Percentiles rank a stretch among this genome's conserved stretches.
Conservation (phyloP, 2,797 vertebrate genomes). For the Typhlichthys subterraneus region DNA sequence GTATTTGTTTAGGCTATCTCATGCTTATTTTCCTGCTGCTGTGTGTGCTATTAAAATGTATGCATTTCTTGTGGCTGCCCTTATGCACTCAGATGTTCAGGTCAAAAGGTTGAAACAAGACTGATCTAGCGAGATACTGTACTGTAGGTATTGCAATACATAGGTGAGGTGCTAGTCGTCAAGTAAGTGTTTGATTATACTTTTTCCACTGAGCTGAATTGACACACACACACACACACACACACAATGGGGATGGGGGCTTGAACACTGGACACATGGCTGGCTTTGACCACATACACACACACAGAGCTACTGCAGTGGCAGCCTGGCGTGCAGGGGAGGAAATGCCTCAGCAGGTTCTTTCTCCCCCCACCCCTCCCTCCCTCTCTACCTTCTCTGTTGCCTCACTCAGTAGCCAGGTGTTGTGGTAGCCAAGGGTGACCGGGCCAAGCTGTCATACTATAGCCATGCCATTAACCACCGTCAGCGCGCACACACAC, state of each 20-base stretch:
- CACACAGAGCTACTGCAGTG: constrained; percentile 13
- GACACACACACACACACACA: constrained; percentile 24
- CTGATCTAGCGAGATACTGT: too few species aligned
- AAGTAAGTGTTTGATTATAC: background rate
- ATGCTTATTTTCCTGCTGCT: background rate
- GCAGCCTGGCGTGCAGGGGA: constrained; percentile 34
- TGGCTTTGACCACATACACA: constrained; percentile 2
- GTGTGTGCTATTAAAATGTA: too few species aligned
- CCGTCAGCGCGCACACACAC: constrained; percentile 54
- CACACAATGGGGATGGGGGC: constrained; percentile 3
- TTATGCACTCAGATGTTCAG: too few species aligned
- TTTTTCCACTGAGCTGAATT: background rate
- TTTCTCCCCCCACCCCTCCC: background rate
- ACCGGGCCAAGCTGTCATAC: constrained; percentile 35
- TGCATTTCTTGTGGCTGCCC: too few species aligned
- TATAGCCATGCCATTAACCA: constrained; percentile 48
- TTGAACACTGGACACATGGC: background rate
- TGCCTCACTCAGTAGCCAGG: constrained; percentile 40
- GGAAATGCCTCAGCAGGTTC: constrained; percentile 44
- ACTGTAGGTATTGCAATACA: too few species aligned
- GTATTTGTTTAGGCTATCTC: background rate
- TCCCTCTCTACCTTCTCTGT: background rate
- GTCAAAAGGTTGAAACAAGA: too few species aligned
- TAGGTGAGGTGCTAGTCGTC: background rate
- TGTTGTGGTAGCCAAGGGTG: constrained; percentile 33